Evolutionary conservation across 2,888 invertebrate species (phyloP).

Genomic region (Diplolepis rosae): DNA sequence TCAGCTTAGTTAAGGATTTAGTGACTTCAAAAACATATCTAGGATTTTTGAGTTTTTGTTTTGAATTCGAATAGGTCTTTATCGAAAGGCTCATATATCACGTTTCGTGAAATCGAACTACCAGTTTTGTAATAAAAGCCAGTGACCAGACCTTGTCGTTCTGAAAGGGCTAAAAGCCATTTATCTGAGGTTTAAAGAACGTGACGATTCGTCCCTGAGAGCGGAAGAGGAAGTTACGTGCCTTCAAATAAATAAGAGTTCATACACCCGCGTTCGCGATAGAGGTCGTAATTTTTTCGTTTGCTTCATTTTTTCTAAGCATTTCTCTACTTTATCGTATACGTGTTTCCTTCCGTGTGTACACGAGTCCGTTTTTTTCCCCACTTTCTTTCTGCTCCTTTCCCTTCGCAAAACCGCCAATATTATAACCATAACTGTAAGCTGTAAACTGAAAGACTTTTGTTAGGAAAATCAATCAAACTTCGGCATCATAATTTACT

Average conservation of each 20-base stretch:
- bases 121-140: too few relatives aligned
- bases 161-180: slow-evolving; percentile 5
- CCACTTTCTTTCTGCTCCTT: neutral
- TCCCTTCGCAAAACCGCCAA: neutral
- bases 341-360: slow-evolving; percentile 16
- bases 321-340: slow-evolving; percentile 15
- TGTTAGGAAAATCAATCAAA: too few relatives aligned
- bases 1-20: too few relatives aligned
- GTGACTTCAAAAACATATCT: too few relatives aligned
- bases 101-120: too few relatives aligned
- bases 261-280: neutral
- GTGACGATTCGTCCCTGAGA: neutral
- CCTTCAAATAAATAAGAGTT: slow-evolving; percentile 19
- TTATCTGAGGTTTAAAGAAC: slow-evolving; percentile 5
- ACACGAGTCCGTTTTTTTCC: neutral
- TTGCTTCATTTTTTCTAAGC: slow-evolving; percentile 14
- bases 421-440: neutral
- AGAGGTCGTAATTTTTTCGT: slow-evolving; percentile 13
- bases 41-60: too few relatives aligned
- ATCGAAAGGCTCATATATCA: too few relatives aligned
- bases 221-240: slow-evolving; percentile 17
- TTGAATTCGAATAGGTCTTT: too few relatives aligned
- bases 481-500: too few relatives aligned
- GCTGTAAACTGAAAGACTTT: too few relatives aligned
- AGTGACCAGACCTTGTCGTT: too few relatives aligned